phyloP scores from a whole-genome alignment of 1,140 invertebrate species.

The Sycophila sp. region DNA sequence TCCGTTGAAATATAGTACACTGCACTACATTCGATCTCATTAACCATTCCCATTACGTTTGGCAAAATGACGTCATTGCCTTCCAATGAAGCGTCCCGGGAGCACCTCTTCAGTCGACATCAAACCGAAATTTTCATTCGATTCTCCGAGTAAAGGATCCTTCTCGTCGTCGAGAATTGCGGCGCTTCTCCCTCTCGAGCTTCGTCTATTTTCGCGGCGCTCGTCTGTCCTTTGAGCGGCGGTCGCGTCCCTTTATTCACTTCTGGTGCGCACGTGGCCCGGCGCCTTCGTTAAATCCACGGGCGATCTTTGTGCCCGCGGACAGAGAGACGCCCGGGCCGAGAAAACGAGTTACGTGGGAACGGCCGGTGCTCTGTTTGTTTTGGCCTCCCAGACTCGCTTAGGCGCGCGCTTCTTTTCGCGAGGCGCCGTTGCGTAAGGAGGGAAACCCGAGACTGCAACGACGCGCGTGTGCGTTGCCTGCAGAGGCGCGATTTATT shows the following conservation, averaged over 20 bases:
- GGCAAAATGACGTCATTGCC: too few relatives aligned
- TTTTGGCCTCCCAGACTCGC: too few relatives aligned
- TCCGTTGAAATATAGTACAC: too few relatives aligned
- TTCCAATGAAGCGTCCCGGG: too few relatives aligned
- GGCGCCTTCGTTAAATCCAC: constrained; percentile 1
- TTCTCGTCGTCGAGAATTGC: too few relatives aligned
- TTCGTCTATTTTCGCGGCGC: not conserved
- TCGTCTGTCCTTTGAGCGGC: not conserved
- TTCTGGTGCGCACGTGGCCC: not conserved
- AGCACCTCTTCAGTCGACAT: too few relatives aligned
- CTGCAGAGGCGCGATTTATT: constrained; percentile 8
- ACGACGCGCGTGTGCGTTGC: not conserved
- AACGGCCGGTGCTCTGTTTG: not conserved
- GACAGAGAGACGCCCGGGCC: not conserved
- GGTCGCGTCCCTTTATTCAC: not conserved
- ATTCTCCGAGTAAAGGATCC: too few relatives aligned
- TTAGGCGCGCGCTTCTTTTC: not conserved
- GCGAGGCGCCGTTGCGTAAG: not conserved
- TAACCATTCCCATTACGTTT: too few relatives aligned
- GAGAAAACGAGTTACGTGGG: constrained; percentile 3
- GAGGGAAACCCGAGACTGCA: constrained; percentile 6
- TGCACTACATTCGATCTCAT: too few relatives aligned
- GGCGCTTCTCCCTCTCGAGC: too few relatives aligned
- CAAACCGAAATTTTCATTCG: too few relatives aligned
- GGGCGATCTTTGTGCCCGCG: not conserved